Conservation (phyloP, 2,113 vertebrate species). For the Mesoclemmys tuberculata region DNA sequence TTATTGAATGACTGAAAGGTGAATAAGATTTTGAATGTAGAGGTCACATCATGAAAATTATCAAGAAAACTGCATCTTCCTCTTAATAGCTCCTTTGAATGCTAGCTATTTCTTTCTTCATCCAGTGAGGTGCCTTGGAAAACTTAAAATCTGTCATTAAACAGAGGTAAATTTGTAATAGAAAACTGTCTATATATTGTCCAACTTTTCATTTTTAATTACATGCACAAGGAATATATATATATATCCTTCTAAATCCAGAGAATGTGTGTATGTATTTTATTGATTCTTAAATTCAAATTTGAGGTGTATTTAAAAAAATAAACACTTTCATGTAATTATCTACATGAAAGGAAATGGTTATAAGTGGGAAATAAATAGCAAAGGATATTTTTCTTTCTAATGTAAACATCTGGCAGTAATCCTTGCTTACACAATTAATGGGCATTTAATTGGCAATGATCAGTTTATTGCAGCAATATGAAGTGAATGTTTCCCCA, state of each 20-base stretch:
- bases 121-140: not conserved
- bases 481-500: slow-evolving; percentile 90
- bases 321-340: slow-evolving; percentile 60
- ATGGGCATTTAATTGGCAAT: slow-evolving; percentile 99
- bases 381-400: slow-evolving; percentile 91
- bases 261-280: slow-evolving; percentile 25
- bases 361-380: slow-evolving; percentile 84
- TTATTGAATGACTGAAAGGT: not conserved
- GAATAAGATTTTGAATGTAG: not conserved
- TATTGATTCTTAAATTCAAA: slow-evolving; percentile 58
- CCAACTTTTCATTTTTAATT: slow-evolving; percentile 19
- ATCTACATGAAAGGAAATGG: slow-evolving; percentile 64
- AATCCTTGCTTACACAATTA: slow-evolving; percentile 97
- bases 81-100: not conserved
- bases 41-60: not conserved
- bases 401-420: slow-evolving; percentile 96
- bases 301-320: slow-evolving; percentile 58
- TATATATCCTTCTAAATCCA: not conserved
- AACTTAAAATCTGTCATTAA: not conserved
- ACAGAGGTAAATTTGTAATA: not conserved
- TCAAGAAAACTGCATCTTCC: not conserved
- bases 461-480: slow-evolving; percentile 96
- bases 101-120: not conserved
- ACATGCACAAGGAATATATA: not conserved
- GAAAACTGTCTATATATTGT: not conserved